Base-by-base conservation (phyloP, 2,797 vertebrate genomes). In the Enteromius viviparus region DNA sequence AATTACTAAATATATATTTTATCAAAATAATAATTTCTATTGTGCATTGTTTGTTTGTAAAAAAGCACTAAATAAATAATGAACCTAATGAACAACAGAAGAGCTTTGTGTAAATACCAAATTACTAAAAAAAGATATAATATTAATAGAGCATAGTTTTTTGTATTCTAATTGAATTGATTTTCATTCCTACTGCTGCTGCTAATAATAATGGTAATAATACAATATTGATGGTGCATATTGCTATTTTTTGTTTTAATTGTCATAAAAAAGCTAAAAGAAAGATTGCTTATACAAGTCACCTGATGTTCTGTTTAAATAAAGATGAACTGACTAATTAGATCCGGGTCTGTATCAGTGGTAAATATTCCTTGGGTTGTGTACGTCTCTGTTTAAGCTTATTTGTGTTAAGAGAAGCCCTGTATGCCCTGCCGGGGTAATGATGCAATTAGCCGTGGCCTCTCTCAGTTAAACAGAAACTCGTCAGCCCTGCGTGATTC, bases 401-500 rank as follows among this genome's bases (percentile, higher is more conserved):
- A 37, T 32, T 65, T 75, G 11, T 37, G 51, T 74, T 53, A 60
- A 78, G 49, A 5, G 21, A 23, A 15, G 15, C n/a, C 55, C 45
- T 29, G 23, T 19, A n/a, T 72, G 49, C 66, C 19, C 47, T 26
- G 58, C 14, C 1, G 34, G 19, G n/a, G 8, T 26, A 70, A 47
- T 85, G 81, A 79, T 29, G 76, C 53, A 49, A 65, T 78, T 75
- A 64, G 77, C 12, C 23, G 7, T 26, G 53, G 72, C 62, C 17
- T 80, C 51, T 32, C 32, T 40, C 37, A 9, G 62, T 70, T 80
- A 29, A 84, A 70, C 4, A 82, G 34, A 78, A 78, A 81, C 68
- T 77, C 12, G 14, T 26, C 42, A 65, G 78, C 71, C 29, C 58
- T 26, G 58, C 2, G 23, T 14, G 71, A 82, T 60, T 80, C 62